Evolutionary conservation across 2,113 vertebrate species (phyloP), one percentile per base, ranked within the genome.

Genomic region (Gobiocypris rarus): DNA sequence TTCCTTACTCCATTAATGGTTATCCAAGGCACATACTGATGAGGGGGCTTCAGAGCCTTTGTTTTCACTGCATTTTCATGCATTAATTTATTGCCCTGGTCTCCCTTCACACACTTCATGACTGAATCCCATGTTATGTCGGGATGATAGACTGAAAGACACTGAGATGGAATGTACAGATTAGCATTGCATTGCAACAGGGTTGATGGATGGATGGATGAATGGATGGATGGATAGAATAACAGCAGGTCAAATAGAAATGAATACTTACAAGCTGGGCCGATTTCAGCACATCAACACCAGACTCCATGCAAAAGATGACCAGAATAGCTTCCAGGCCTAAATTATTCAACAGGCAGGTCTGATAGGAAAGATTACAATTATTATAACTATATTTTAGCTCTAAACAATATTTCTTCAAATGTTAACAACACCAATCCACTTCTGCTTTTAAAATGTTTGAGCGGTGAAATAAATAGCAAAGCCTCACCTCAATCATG

Each of bases 11-110:
- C 96, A 0, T 98, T 96, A 84, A 99, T 31, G 31, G 96, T 92
- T n/a, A 98, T 85, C 98, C 98, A 99, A 69, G 98, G 97, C 69
- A 98, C 97, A 0, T 95, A 99, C 0, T 94, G 0, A 28, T 98
- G 97, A 0, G 94, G 93, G 0, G 98, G 98, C 0, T 93, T 77
- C 34, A 99, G 92, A 0, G 93, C 93, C 0, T 82, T 1, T 0
- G 97, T 99, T 74, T 85, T 80, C 79, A 95, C 82, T 0, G 98
- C 97, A 0, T 98, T 98, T 58, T 14, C 38, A 73, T 99, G 98
- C 96, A 99, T 96, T 65, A 99, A 92, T 76, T 95, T 75, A 1
- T 90, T 93, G 31, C 97, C 97, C 0, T 73, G 34, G 2, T 95
- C 93, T 5, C 97, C 96, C 0, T 59, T 91, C 3, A 93, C 93